Evolutionary conservation across 2,888 invertebrate genomes (phyloP).

Genomic region (Eurytoma californica): DNA sequence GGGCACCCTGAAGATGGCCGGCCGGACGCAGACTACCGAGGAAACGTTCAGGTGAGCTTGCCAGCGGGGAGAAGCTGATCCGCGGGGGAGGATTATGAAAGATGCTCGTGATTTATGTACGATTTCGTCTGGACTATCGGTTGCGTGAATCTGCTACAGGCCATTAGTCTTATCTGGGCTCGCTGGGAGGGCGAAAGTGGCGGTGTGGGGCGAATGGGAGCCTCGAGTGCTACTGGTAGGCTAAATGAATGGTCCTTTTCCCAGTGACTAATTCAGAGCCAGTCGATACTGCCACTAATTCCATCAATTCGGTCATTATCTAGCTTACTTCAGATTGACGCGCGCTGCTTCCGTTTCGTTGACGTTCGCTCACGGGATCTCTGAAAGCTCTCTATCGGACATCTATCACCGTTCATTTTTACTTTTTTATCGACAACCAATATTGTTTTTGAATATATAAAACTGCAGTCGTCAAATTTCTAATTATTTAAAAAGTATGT

Average conservation of each 20-base stretch:
- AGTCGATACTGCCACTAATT: constrained; percentile 28
- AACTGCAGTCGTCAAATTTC: too few species aligned
- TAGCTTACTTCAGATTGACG: neutral
- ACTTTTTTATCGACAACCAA: too few species aligned
- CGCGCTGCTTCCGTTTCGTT: neutral
- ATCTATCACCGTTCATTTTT: too few species aligned
- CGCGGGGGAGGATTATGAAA: neutral
- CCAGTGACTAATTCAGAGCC: constrained; percentile 10
- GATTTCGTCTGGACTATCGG: neutral
- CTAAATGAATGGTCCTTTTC: constrained; percentile 18
- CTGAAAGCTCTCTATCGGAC: too few species aligned
- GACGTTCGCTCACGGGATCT: neutral
- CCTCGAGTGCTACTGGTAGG: constrained; percentile 16
- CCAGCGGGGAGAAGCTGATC: neutral
- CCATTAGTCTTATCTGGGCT: neutral
- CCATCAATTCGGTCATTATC: constrained; percentile 1
- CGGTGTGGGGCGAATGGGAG: neutral
- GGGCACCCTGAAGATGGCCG: constrained; percentile 80
- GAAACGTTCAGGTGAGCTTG: constrained; percentile 83
- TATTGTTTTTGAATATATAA: too few species aligned
- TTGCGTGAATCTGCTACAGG: neutral
- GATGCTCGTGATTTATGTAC: neutral
- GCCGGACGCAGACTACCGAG: constrained; percentile 79
- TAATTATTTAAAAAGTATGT: too few species aligned
- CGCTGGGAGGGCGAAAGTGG: neutral